Evolutionary conservation across 2,888 invertebrate genomes (phyloP).

Genomic region (Lutraria lutraria): DNA sequence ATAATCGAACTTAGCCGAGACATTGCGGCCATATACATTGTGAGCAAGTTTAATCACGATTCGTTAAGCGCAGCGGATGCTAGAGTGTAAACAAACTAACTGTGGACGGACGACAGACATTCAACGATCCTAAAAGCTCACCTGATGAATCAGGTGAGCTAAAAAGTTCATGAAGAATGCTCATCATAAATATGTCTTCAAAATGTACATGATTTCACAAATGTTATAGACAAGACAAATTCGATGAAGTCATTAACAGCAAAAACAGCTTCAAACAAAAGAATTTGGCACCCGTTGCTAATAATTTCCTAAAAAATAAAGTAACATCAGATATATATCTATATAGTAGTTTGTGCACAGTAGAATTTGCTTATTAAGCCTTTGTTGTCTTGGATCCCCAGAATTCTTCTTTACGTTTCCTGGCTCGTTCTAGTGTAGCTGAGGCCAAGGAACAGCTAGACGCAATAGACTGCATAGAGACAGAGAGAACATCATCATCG

Average conservation of each 20-base stretch:
- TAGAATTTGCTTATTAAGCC: constrained; percentile 17
- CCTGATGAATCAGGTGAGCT: too few species aligned
- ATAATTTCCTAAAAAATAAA: background rate
- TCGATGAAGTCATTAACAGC: background rate
- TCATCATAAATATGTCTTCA: background rate
- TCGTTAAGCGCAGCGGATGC: too few species aligned
- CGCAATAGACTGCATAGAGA: constrained; percentile 83
- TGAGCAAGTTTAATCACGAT: too few species aligned
- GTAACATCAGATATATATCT: background rate
- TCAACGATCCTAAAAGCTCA: too few species aligned
- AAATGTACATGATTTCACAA: background rate
- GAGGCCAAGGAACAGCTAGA: constrained; percentile 85
- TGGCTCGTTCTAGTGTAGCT: constrained; percentile 83
- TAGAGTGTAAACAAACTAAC: too few species aligned
- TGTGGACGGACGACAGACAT: too few species aligned
- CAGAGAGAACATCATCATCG: constrained; percentile 80
- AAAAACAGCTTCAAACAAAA: background rate
- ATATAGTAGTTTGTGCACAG: background rate
- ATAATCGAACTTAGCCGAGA: too few species aligned
- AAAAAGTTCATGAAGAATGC: too few species aligned
- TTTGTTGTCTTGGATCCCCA: constrained; percentile 71
- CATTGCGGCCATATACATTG: too few species aligned
- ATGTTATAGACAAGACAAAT: background rate
- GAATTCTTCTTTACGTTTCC: constrained; percentile 80
- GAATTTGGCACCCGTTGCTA: background rate